Evolutionary conservation across 37 sponge, comb jelly and placozoan species (phyloP).

Genomic region (Aplysina aerophoba): DNA sequence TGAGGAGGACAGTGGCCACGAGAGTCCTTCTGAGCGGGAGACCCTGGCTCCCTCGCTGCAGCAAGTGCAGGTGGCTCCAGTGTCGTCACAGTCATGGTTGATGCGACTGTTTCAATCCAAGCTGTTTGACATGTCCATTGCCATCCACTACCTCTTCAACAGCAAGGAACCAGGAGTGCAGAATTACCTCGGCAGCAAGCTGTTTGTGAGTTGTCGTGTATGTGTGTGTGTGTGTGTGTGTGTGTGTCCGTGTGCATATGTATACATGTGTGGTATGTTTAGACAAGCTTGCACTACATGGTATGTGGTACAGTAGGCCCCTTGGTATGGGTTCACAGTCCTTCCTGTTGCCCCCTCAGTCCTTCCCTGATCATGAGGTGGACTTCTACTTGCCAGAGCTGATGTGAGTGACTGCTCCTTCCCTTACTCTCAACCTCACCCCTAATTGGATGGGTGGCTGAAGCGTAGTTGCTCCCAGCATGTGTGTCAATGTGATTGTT

Average conservation of each 20-base stretch:
- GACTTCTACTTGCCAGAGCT: slow-evolving; percentile 92
- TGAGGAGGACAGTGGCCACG: slow-evolving; percentile 15
- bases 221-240: not conserved
- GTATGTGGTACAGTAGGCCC: not conserved
- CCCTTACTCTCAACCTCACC: not conserved
- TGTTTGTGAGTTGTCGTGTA: slow-evolving; percentile 79
- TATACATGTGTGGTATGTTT: not conserved
- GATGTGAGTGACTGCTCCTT: slow-evolving; percentile 59
- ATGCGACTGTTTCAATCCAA: slow-evolving; percentile 89
- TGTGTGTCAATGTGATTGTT: slow-evolving; percentile 17
- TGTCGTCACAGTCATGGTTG: slow-evolving; percentile 69
- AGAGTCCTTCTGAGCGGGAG: not conserved
- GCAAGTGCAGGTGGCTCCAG: not conserved
- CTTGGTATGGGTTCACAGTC: not conserved
- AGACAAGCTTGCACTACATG: not conserved
- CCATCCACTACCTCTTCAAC: slow-evolving; percentile 88
- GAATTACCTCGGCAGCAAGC: slow-evolving; percentile 78
- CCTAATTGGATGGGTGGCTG: too few relatives aligned
- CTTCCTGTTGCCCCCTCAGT: slow-evolving; percentile 50
- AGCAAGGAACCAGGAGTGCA: slow-evolving; percentile 80
- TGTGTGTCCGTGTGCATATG: slow-evolving; percentile 24
- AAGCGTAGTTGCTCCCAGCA: not conserved
- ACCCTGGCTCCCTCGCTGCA: not conserved
- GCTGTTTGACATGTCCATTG: slow-evolving; percentile 89
- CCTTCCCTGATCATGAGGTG: slow-evolving; percentile 69